Evolutionary conservation across 2,888 invertebrate genomes (phyloP), one percentile per base, ranked within the genome.

Genomic region (Euphydryas editha): DNA sequence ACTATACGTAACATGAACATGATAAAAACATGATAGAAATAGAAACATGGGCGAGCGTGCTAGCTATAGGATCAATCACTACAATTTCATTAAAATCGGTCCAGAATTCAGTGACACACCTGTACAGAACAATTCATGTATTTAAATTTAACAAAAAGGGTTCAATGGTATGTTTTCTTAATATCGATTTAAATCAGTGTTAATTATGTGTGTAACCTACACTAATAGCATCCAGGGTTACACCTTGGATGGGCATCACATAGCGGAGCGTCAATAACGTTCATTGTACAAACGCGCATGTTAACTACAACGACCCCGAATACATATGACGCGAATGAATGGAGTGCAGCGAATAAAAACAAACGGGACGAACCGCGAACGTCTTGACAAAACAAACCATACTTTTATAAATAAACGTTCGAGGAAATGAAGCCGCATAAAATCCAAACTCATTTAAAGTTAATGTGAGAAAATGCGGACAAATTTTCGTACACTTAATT

Each of bases 351-450:
- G 64, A 67, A 68, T 64, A 68, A 65, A 62, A 68, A 65, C 57
- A 51, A 61, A 58, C 65, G 24, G 47, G 18, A 62, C 68, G 68
- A n/a, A n/a, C n/a, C n/a, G n/a, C n/a, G n/a, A 49, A 17, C 59
- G 42, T 57, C 67, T 65, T 67, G 62, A 69, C 67, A 65, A 69
- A 67, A 68, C 59, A 68, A 59, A 62, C 65, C 59, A 62, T 56
- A 62, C 51, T 63, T 62, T 68, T 70, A 72, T 58, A 72, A 72
- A 69, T 69, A 72, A 65, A 63, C 63, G 63, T 68, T 72, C 71
- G 62, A 58, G 65, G 71, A 72, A 72, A 54, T 68, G 62, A 65
- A 65, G 63, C 62, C 68, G 62, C 65, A 59, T 59, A 65, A 63
- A 59, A 55, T 65, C 46, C 18, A 59, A 65, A 68, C 49, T 65